Conservation (phyloP, 2,888 invertebrate species). For the Drosophila mayaguana region DNA sequence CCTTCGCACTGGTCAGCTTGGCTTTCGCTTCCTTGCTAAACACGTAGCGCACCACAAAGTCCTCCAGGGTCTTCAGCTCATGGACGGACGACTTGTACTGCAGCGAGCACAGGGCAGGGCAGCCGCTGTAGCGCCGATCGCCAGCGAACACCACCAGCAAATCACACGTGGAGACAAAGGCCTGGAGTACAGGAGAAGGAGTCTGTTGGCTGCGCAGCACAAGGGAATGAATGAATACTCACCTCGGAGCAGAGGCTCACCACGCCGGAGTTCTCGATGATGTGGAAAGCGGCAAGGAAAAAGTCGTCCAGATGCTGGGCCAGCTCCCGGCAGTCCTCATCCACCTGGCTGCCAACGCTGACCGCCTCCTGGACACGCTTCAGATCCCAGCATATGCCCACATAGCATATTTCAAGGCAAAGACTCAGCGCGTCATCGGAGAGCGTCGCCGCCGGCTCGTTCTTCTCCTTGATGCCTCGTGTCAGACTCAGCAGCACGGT, state of each 20-base stretch:
- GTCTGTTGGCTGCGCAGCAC: background rate
- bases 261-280: background rate
- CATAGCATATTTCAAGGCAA: background rate
- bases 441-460: background rate
- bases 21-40: background rate
- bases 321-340: background rate
- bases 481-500: background rate
- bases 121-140: background rate
- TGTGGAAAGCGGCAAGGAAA: background rate
- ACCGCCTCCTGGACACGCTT: background rate
- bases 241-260: background rate
- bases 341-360: background rate
- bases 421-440: background rate
- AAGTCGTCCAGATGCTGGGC: background rate
- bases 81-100: background rate
- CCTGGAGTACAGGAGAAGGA: background rate
- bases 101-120: background rate
- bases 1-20: accelerated
- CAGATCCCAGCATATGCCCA: background rate
- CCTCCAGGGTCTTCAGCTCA: background rate
- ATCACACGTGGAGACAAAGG: background rate
- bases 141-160: background rate
- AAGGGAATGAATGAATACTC: background rate
- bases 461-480: background rate
- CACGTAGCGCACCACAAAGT: background rate